Base-by-base conservation (phyloP, 2,113 vertebrate genomes). In the Saguinus midas region DNA sequence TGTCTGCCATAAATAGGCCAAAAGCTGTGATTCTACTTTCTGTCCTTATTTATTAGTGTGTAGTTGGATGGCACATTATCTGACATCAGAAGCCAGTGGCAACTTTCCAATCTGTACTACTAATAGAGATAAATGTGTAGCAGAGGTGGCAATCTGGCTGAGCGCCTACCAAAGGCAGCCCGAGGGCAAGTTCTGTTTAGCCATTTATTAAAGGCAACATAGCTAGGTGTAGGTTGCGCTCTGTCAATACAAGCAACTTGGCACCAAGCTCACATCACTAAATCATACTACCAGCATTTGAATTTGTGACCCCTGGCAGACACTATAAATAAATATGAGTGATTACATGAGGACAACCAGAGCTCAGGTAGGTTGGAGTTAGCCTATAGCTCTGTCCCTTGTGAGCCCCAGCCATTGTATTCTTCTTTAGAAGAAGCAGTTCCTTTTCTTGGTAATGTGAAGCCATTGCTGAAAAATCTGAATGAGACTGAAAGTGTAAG, bases 51-150 rank as follows among this genome's bases (percentile, higher is more conserved):
- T 98, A 96, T 96, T 94, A 92, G 92, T 75, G 96, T 80, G 75
- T 37, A 87, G 43, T 64, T 92, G 87, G 45, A 61, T 83, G 57
- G 64, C 84, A 78, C 58, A 80, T 76, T 92, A 95, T 95, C 94
- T 97, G 84, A 97, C 87, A 95, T 96, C 92, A 95, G 90, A 94
- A 97, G 96, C 90, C 50, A n/a, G 94, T 95, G 96, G 92, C 97
- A 97, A 88, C 90, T 95, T 94, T 97, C 87, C 96, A 85, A 50
- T 95, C 87, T 61, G 92, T 58, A 92, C 66, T 72, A 61, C 92
- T 95, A 97, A 97, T 90, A 96, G 96, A 97, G 96, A 96, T 90
- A 83, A 96, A 97, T 96, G 90, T 92, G 17, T 17, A 64, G 84
- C 94, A 50, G 84, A 85, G 92, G 84, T 73, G 64, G 80, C 25